Evolutionary conservation across 1,140 invertebrate species (phyloP).

Genomic region (Pseudobourletiella spinata): DNA sequence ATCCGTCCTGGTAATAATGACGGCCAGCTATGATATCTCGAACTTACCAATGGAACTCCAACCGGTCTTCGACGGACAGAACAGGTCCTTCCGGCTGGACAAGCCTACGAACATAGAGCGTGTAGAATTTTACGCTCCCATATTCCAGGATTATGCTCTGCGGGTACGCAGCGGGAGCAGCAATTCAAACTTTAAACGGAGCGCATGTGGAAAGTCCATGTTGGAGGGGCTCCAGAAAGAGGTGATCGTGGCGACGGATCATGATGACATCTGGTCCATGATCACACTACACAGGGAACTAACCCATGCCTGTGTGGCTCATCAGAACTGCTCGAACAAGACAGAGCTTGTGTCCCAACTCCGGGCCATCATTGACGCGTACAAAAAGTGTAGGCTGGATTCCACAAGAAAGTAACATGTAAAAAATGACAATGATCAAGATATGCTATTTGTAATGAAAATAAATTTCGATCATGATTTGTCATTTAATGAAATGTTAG

Average conservation of each 20-base stretch:
- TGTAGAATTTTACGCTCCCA: not conserved
- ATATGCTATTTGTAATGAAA: too few relatives aligned
- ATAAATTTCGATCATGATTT: too few relatives aligned
- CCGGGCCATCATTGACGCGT: too few relatives aligned
- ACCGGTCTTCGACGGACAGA: slow-evolving; percentile 2
- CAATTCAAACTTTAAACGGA: not conserved
- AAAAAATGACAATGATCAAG: too few relatives aligned
- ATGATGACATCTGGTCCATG: not conserved
- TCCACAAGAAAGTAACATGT: too few relatives aligned
- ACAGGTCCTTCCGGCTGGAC: not conserved
- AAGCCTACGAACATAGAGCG: not conserved
- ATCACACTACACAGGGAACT: not conserved
- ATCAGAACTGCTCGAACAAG: too few relatives aligned
- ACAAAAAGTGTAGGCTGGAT: too few relatives aligned
- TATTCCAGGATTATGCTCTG: not conserved
- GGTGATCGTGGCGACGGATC: not conserved
- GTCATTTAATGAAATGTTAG: too few relatives aligned
- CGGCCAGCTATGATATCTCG: not conserved
- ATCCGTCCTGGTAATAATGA: not conserved
- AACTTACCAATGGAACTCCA: not conserved
- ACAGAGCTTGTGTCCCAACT: too few relatives aligned
- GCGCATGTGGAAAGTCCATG: not conserved
- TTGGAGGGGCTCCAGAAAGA: not conserved
- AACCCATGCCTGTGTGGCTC: too few relatives aligned
- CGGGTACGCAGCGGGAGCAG: not conserved